These are phyloP conservation scores for Trichonephila inaurata DNA, from an alignment of 1,140 invertebrate genomes.

Conservation along the genomic window DNA sequence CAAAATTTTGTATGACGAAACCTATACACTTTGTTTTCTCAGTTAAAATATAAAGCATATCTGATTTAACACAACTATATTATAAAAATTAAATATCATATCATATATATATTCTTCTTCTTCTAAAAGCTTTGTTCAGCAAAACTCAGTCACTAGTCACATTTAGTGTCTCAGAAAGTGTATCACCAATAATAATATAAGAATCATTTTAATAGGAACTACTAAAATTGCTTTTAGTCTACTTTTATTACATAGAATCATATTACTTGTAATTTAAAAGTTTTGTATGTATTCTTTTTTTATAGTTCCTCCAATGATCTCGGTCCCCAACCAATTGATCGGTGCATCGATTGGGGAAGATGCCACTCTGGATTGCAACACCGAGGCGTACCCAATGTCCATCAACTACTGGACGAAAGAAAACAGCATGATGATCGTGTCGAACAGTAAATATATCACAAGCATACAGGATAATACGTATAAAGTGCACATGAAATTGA, in stretches of 20 bases:
- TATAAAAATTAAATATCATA: too few relatives aligned
- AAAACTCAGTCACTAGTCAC: too few relatives aligned
- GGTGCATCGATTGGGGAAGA: constrained; percentile 81
- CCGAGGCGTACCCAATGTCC: constrained; percentile 79
- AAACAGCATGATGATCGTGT: constrained; percentile 77
- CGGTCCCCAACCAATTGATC: constrained; percentile 82
- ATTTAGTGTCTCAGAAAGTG: too few relatives aligned
- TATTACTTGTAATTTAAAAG: neutral
- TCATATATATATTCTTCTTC: too few relatives aligned
- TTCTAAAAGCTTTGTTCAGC: too few relatives aligned
- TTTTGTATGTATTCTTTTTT: neutral
- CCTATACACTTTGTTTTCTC: too few relatives aligned
- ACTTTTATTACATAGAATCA: neutral
- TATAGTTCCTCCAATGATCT: constrained; percentile 82
- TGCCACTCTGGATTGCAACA: constrained; percentile 81
- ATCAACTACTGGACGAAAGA: constrained; percentile 79
- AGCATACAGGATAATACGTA: constrained; percentile 77
- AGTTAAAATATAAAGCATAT: too few relatives aligned
- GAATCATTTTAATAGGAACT: too few relatives aligned
- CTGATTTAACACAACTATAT: too few relatives aligned
- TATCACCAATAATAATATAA: too few relatives aligned
- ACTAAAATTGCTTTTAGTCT: too few relatives aligned
- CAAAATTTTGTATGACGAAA: too few relatives aligned
- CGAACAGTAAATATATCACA: constrained; percentile 77
- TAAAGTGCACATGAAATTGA: constrained; percentile 78